Evolutionary conservation across 2,888 invertebrate genomes (phyloP).

Genomic region (Sesamia inferens): DNA sequence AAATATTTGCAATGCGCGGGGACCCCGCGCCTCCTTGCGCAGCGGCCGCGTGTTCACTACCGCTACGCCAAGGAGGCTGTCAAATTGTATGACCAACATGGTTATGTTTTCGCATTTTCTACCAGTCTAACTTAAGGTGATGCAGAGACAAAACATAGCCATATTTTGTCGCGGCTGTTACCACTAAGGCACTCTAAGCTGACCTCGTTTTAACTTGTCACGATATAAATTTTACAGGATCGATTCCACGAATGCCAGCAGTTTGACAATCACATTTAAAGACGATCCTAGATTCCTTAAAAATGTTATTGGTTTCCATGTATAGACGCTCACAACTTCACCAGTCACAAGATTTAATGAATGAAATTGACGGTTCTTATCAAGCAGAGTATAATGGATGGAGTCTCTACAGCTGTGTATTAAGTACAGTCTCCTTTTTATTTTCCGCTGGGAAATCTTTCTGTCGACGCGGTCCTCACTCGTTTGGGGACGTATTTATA

Average conservation of each 20-base stretch:
- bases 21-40: too few species aligned
- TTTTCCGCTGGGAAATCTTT: conserved; percentile 68
- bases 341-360: conserved; percentile 55
- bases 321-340: conserved; percentile 19
- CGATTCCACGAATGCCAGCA: too few species aligned
- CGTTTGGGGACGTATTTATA: conserved; percentile 56
- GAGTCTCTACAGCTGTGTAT: conserved; percentile 57
- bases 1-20: too few species aligned
- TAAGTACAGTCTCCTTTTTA: conserved; percentile 62
- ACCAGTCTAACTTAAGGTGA: too few species aligned
- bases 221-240: too few species aligned
- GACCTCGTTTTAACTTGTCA: too few species aligned
- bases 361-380: conserved; percentile 62
- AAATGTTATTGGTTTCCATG: conserved; percentile 1
- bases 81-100: too few species aligned
- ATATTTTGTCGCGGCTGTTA: neutral
- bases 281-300: neutral
- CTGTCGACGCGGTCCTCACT: conserved; percentile 58
- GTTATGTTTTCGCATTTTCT: too few species aligned
- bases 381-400: conserved; percentile 57
- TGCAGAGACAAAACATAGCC: too few species aligned
- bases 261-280: neutral
- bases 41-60: too few species aligned
- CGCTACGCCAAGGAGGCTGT: too few species aligned
- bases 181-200: too few species aligned